Conservation (phyloP, 2,113 vertebrate genomes). For the Castor canadensis region DNA sequence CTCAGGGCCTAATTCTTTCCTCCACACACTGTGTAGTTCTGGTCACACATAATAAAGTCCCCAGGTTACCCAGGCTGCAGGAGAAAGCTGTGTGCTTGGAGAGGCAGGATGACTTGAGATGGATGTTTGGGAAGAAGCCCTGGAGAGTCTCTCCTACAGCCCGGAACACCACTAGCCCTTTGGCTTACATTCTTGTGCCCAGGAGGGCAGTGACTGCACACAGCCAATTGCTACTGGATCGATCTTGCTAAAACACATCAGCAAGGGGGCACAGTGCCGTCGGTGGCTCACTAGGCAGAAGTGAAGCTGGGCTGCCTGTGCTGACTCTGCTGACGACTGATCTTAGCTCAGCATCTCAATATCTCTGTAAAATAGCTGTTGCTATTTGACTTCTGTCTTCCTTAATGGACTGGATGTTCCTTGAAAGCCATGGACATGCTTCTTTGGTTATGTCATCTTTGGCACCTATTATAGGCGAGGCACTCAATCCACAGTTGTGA, state of each 20-base stretch:
- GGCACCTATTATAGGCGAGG: neutral
- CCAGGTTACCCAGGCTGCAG: neutral
- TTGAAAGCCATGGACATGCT: neutral
- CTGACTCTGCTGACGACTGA: neutral
- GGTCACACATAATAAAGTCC: conserved; percentile 61
- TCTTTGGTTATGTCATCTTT: neutral
- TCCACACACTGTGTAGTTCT: neutral
- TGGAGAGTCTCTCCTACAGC: neutral
- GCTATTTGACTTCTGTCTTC: neutral
- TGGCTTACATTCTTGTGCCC: neutral
- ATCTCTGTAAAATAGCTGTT: neutral
- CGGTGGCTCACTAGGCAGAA: neutral
- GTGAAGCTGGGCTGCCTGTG: neutral
- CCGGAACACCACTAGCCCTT: neutral
- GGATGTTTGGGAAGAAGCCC: neutral
- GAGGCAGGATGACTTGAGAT: neutral
- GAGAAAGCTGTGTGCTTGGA: neutral
- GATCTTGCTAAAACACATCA: neutral
- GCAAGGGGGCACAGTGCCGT: neutral
- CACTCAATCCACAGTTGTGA: neutral
- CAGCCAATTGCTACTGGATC: rapidly evolving
- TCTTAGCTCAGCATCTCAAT: neutral
- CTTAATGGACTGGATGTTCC: neutral
- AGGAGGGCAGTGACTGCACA: neutral
- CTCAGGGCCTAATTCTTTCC: conserved; percentile 18